Conservation (phyloP, 2,888 invertebrate species). For the Shargacucullia verbasci region DNA sequence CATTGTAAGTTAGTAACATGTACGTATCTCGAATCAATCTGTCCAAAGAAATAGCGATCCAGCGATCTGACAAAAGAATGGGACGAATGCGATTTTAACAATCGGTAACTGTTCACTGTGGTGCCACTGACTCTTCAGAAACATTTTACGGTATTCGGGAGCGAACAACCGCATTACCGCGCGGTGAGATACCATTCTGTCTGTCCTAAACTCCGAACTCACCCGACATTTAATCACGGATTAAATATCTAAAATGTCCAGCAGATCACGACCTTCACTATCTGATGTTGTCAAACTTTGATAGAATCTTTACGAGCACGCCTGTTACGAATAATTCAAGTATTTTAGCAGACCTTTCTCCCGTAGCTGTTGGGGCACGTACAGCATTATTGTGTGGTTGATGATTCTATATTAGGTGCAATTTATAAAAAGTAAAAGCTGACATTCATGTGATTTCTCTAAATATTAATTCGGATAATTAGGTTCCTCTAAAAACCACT, state of each 20-base stretch:
- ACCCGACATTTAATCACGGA: slow-evolving; percentile 60
- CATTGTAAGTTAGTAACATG: slow-evolving; percentile 73
- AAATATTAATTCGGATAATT: slow-evolving; percentile 18
- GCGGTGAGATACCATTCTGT: slow-evolving; percentile 52
- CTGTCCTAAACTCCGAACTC: slow-evolving; percentile 33
- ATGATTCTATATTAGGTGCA: slow-evolving; percentile 10
- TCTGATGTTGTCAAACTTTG: slow-evolving; percentile 68
- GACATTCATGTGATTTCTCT: slow-evolving; percentile 13
- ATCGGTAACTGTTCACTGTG: slow-evolving; percentile 80
- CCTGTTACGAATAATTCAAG: slow-evolving; percentile 60
- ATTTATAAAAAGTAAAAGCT: slow-evolving; percentile 46
- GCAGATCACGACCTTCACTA: slow-evolving; percentile 71
- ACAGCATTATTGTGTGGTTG: slow-evolving; percentile 36
- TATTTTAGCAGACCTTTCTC: slow-evolving; percentile 56
- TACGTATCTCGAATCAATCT: slow-evolving; percentile 81
- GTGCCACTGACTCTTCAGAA: slow-evolving; percentile 67
- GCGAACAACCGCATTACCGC: slow-evolving; percentile 62
- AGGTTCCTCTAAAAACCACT: slow-evolving; percentile 22
- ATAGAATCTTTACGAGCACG: slow-evolving; percentile 67
- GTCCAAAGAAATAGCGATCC: slow-evolving; percentile 77
- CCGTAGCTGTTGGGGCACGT: slow-evolving; percentile 11
- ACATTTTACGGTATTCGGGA: slow-evolving; percentile 73
- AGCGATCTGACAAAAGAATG: slow-evolving; percentile 77
- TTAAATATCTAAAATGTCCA: slow-evolving; percentile 63
- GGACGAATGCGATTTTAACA: slow-evolving; percentile 79